Percentiles rank a stretch among this genome's conserved stretches.
phyloP scores from a whole-genome alignment of 2,797 vertebrate genomes.

The Clamator glandarius region DNA sequence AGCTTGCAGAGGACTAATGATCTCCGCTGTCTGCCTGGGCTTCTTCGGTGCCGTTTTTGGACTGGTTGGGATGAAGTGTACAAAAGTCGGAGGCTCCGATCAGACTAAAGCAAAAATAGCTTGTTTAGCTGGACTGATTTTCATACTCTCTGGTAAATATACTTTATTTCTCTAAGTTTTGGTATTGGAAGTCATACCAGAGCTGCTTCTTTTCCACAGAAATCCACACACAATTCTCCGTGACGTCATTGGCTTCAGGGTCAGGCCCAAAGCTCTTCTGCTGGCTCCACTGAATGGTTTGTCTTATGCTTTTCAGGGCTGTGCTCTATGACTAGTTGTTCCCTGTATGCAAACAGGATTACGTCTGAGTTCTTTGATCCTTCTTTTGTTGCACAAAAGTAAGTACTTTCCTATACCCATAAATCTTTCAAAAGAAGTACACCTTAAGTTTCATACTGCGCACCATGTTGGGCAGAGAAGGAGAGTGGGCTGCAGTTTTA shows the following conservation, averaged over 20 bases:
- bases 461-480: neutral
- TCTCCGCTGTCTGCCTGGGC: constrained; percentile 89
- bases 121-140: constrained; percentile 87
- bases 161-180: neutral
- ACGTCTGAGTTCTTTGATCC: constrained; percentile 96
- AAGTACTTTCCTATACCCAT: constrained; percentile 72
- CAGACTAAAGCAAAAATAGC: constrained; percentile 90
- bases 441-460: neutral
- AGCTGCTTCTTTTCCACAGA: neutral
- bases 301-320: constrained; percentile 82
- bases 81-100: constrained; percentile 92
- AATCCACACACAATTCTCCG: neutral
- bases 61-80: constrained; percentile 97
- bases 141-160: constrained; percentile 90
- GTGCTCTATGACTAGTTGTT: constrained; percentile 91
- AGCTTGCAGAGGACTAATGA: constrained; percentile 95
- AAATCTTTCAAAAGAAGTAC: constrained; percentile 16
- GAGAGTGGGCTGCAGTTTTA: neutral
- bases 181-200: neutral
- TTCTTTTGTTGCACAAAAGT: constrained; percentile 92
- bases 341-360: constrained; percentile 94
- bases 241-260: neutral
- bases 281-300: constrained; percentile 28
- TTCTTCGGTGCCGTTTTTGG: constrained; percentile 89
- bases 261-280: constrained; percentile 7